Evolutionary conservation across 2,797 vertebrate genomes (phyloP), one percentile per base, ranked within the genome.

Genomic region (Urosaurus nigricauda): DNA sequence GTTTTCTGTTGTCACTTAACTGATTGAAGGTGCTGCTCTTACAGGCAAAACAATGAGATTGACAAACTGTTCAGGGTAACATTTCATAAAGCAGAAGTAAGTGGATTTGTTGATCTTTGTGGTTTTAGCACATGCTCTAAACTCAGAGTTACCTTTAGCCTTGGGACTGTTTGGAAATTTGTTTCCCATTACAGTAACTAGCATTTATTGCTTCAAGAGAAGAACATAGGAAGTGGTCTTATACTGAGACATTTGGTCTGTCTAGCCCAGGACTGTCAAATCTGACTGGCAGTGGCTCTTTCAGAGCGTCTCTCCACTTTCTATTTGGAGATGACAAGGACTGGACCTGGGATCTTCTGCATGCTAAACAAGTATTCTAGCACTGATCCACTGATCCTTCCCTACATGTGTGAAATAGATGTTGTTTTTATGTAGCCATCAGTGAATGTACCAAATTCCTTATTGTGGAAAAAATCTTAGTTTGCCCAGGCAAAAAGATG

Each of bases 1-100:
- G 79, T 32, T 37, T 11, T 79, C 83, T 82, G 88, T 60, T 75
- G 83, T 90, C 79, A 65, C 70, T 68, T 88, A 51, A 17, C 68
- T 56, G 32, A 43, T 24, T 19, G 53, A 88, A 84, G 26, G 21
- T 37, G n/a, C 26, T 87, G 17, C 37, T 85, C 88, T 86, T 75
- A 75, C 0, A 56, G 83, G 81, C 78, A 77, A 78, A 60, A 78
- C 29, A 86, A 70, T 37, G 3, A 73, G 60, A 79, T 87, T 74
- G 51, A 0, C 60, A 71, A 89, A 87, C 47, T 2, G 24, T 1
- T 75, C 74, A 87, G 40, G 53, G 79, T 87, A 70, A 70, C 24
- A 37, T 60, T 71, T 21, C 71, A 26, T 32, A 37, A 70, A 85
- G 70, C 43, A 90, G 71, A 88, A 88, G 26, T 58, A 77, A 80